Percentiles rank a stretch among this genome's conserved stretches.
Conservation (phyloP, 1,140 invertebrate genomes). For the Trissolcus basalis region DNA sequence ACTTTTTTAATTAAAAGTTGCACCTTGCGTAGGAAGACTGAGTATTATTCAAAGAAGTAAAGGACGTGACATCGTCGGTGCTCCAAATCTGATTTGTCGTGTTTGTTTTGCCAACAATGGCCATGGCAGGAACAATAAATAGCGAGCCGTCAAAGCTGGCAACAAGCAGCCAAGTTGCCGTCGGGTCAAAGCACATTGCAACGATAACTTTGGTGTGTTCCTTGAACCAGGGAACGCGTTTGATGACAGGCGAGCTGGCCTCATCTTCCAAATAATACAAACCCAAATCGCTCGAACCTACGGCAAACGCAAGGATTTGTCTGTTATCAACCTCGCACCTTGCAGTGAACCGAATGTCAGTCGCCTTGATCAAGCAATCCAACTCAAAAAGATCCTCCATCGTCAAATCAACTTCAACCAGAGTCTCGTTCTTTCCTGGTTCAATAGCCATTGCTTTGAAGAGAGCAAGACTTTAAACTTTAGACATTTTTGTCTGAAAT, state of each 20-base stretch:
- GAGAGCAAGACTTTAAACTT: neutral
- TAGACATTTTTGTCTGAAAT: neutral
- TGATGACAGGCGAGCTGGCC: slow-evolving; percentile 76
- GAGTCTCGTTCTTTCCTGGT: slow-evolving; percentile 17
- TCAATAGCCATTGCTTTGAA: slow-evolving; percentile 34
- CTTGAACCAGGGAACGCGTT: slow-evolving; percentile 82
- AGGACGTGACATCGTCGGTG: slow-evolving; percentile 76
- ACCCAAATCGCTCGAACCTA: slow-evolving; percentile 67
- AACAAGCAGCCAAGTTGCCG: slow-evolving; percentile 82
- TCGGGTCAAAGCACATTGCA: slow-evolving; percentile 82
- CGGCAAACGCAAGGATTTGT: slow-evolving; percentile 70
- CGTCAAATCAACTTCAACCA: slow-evolving; percentile 31
- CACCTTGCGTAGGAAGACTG: slow-evolving; percentile 77
- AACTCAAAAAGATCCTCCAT: slow-evolving; percentile 71
- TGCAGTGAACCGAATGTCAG: slow-evolving; percentile 67
- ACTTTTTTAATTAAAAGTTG: neutral
- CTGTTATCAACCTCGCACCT: slow-evolving; percentile 64
- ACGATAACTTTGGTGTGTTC: slow-evolving; percentile 79
- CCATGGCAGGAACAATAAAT: slow-evolving; percentile 80
- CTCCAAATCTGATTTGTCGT: slow-evolving; percentile 79
- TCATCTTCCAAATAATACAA: slow-evolving; percentile 69
- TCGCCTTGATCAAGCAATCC: slow-evolving; percentile 71
- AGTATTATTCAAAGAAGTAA: slow-evolving; percentile 71
- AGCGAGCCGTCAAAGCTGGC: slow-evolving; percentile 79
- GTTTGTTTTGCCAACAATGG: slow-evolving; percentile 77